Evolutionary conservation across 2,797 vertebrate genomes (phyloP).

Genomic region (Anguilla megastoma): DNA sequence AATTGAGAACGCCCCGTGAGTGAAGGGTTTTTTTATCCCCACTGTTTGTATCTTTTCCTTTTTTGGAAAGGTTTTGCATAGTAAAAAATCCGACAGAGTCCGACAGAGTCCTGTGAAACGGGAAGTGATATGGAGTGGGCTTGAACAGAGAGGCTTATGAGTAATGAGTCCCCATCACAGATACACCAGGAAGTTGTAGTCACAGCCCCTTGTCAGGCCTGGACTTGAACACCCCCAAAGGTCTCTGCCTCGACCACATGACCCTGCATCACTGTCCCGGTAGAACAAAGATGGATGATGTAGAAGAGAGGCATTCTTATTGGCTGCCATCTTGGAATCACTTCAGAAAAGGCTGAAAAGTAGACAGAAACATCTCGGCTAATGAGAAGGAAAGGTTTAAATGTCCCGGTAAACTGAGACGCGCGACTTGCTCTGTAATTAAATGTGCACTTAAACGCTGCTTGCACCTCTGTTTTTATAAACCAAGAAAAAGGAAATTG

Average conservation of each 20-base stretch:
- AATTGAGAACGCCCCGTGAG: conserved; percentile 85
- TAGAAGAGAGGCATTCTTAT: neutral
- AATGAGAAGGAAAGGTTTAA: conserved; percentile 58
- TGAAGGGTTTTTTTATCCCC: neutral
- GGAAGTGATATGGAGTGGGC: neutral
- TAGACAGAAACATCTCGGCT: conserved; percentile 58
- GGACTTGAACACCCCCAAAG: neutral
- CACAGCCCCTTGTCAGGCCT: neutral
- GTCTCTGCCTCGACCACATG: neutral
- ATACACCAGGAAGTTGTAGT: neutral
- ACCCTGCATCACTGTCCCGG: neutral
- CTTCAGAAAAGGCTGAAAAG: conserved; percentile 46
- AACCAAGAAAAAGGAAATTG: conserved; percentile 71
- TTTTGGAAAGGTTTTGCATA: no score
- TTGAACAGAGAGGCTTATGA: neutral
- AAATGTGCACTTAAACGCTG: conserved; percentile 60
- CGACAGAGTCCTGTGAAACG: neutral
- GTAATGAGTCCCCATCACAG: neutral
- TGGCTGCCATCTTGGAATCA: neutral
- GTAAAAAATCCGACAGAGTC: no score
- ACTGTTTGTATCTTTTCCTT: neutral
- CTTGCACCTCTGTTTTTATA: conserved; percentile 61
- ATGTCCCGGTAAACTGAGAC: conserved; percentile 68
- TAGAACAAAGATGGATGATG: conserved; percentile 52
- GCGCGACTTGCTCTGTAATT: conserved; percentile 63